Base-by-base conservation (phyloP, 2,888 invertebrate species). In the Muschampia plurimacula region DNA sequence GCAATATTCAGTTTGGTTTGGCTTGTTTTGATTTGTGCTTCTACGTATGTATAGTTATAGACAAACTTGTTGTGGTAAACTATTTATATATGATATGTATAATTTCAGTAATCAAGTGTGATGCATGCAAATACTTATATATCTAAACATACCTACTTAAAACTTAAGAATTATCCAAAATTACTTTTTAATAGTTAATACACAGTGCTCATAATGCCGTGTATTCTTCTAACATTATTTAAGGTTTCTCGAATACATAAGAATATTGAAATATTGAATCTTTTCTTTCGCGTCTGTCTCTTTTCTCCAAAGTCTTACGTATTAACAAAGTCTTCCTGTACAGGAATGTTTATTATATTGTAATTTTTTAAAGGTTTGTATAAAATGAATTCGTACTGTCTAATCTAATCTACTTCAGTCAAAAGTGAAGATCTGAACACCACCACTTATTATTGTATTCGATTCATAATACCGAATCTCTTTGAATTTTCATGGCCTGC, bases 261-360 rank as follows among this genome's bases (percentile, higher is more conserved):
- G 4, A 36, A 22, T 6, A 55, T 32, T 59, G 59, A 15, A 36
- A 59, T 36, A 59, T 59, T 12, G 13, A 59, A 59, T 60, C 13
- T 60, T 63, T 63, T 63, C 41, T 63, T 63, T 22, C 41, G 22
- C 9, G 12, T 41, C 41, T 39, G 22, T 63, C 10, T 63, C 13
- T 62, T n/a, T 63, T 12, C 39, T 60, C 41, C 36, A 12, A 41
- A 41, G 41, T 63, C 41, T 63, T 63, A 63, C 22, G 44, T 44
- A 63, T 41, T 41, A 63, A 41, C 41, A 10, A 41, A 63, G 63
- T 63, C 63, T 63, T 63, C 63, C 63, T 41, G 63, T 63, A 63
- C 44, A 63, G 63, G 41, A 41, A 63, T 15, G 32, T 57, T 57
- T 32, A 32, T 57, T 57, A 28, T 57, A 57, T 57, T 57, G 28